Evolutionary conservation across 35 echinoderm and acorn worm genomes (phyloP), one percentile per base, ranked within the genome.

Genomic region (Ophioderma brevispina): DNA sequence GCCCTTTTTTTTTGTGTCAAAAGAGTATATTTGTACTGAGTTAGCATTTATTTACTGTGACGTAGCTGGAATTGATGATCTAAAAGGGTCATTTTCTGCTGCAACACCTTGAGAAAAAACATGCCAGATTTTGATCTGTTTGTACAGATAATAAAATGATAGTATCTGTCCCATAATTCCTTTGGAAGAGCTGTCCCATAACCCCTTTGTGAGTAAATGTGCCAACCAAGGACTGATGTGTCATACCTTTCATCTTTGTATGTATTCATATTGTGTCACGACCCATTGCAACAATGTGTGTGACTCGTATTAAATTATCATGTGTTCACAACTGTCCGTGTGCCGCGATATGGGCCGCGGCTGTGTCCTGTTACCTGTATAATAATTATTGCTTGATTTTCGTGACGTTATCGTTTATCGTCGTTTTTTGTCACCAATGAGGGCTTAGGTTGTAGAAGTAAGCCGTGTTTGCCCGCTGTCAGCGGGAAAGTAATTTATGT

Each of bases 141-240:
- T 70, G 59, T 70, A 70, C 59, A 70, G 23, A 70, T 3, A 17
- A 8, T 70, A 70, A 30, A 17, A 8, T 70, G 59, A 25, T 70
- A 13, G n/a, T 70, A 70, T 8, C 59, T 70, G n/a, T 70, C 59
- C 59, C 59, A 70, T 70, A 30, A 70, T 70, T 2, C 59, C 59
- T 70, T 15, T 70, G 59, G 28, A 15, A 70, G n/a, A 70, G 2
- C 28, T 18, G 15, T 70, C 59, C 59, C 59, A 70, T 70, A 30
- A 70, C n/a, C 28, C 23, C 23, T 6, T 30, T 8, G 4, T 18
- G 59, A 70, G 10, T 46, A 4, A 46, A 13, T 70, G 59, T 70
- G 59, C 59, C 59, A 70, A 70, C 59, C 59, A 70, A 70, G 59
- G 59, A 25, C 59, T 70, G n/a, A 70, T 70, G 59, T 70, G n/a